Conservation (phyloP, 2,113 vertebrate genomes). For the Panthera uncia region DNA sequence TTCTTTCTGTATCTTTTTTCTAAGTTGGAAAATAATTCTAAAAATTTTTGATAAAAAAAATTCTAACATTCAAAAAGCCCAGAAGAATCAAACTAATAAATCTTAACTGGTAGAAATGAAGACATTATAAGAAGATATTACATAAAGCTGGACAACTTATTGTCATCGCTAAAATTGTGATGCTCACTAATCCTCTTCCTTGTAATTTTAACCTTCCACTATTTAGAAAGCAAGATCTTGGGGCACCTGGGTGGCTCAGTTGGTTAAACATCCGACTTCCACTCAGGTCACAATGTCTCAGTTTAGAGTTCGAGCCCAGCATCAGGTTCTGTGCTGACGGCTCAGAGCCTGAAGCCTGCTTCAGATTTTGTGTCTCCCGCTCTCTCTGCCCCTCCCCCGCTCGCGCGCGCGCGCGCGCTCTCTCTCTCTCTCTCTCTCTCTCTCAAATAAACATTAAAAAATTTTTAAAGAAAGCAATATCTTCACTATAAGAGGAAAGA, state of each 20-base stretch:
- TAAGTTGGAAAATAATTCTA: not conserved
- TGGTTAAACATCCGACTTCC: no score
- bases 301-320: no score
- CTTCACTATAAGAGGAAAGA: not conserved
- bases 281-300: no score
- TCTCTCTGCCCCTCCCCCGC: no score
- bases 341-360: no score
- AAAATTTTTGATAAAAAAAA: not conserved
- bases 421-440: no score
- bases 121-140: not conserved
- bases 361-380: no score
- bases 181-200: not conserved
- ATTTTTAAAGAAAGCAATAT: not conserved
- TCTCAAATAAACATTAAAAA: no score
- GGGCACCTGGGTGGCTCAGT: no score
- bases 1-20: not conserved
- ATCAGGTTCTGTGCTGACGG: no score
- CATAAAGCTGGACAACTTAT: not conserved
- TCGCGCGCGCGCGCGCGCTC: fast-evolving
- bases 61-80: not conserved
- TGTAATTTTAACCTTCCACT: not conserved
- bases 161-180: not conserved
- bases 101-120: not conserved
- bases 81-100: not conserved
- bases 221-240: not conserved